Evolutionary conservation across 1,140 invertebrate species (phyloP), one percentile per base, ranked within the genome.

Genomic region (Apis laboriosa): DNA sequence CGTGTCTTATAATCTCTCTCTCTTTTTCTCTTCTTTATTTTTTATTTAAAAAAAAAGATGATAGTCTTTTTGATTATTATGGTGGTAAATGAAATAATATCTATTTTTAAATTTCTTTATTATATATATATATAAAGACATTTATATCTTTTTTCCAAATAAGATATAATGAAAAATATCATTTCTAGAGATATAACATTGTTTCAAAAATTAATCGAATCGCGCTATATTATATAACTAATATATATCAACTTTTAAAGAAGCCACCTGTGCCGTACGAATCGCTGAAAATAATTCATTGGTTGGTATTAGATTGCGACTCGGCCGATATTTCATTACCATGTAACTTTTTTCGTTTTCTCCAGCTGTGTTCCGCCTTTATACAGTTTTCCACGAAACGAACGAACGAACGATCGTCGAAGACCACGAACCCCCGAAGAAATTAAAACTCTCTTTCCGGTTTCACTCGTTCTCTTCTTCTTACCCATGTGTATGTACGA

Each of bases 371-470:
- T 19, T 28, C 15, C 60, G n/a, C 19, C 49, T 63, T 53, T 56
- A 24, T 7, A 19, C 34, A 21, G 43, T 63, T 63, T 76, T 51
- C 24, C 28, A 72, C 72, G 55, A 12, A 58, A 73, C 63, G 28
- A 24, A 24, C 15, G 15, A 3, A 51, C 0, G 53, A 21, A 34
- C 21, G 61, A 63, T n/a, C 53, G 64, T 24, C 75, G 4, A 43
- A 28, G n/a, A 77, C 63, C 63, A 21, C 61, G 61, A 56, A 49
- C 51, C 43, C 43, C 53, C 24, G 49, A 82, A 68, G 63, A 85
- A 83, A 85, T 85, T 86, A 85, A 86, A 85, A 85, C 78, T 85
- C 64, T 68, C 66, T 17, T 21, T 13, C 64, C 64, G 53, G 28
- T 51, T 60, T 56, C 53, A 24, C 9, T 13, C n/a, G 60, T 43